A percentile compares a stretch with the other conserved stretches of the same genome.
Conservation (phyloP, 2,888 invertebrate species). For the Leptopilina drosophilae region DNA sequence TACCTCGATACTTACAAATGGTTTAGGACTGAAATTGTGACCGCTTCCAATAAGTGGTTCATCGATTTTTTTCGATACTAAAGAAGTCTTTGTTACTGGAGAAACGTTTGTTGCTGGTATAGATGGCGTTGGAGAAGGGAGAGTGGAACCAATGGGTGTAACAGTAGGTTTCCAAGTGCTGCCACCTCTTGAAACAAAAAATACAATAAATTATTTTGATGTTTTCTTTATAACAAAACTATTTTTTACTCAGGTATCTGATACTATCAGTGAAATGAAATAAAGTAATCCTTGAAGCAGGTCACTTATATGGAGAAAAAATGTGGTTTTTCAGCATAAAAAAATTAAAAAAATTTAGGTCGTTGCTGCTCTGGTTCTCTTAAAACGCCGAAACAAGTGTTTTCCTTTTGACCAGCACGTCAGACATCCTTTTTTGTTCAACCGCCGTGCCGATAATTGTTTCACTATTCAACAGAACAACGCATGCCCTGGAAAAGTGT, state of each 20-base stretch:
- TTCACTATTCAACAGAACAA: no score
- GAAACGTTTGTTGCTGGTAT: conserved; percentile 79
- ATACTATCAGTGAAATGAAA: not conserved
- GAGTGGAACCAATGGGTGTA: conserved; percentile 85
- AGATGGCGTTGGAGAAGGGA: conserved; percentile 81
- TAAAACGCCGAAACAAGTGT: no score
- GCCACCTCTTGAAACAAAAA: conserved; percentile 83
- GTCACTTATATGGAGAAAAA: no score
- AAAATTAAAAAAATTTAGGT: no score
- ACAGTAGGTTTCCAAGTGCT: conserved; percentile 95
- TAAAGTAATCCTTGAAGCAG: no score
- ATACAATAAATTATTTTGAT: not conserved
- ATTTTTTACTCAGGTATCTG: not conserved
- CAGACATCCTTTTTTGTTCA: no score
- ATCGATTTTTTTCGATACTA: conserved; percentile 86
- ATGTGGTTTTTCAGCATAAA: no score
- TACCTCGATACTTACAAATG: conserved; percentile 80
- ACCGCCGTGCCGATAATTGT: no score
- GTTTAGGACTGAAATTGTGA: conserved; percentile 92
- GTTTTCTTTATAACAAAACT: conserved; percentile 43
- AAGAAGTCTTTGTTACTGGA: conserved; percentile 91
- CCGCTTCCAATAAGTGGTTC: conserved; percentile 88
- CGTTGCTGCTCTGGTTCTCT: no score
- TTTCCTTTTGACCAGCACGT: no score
- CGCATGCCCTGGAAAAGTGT: no score